A percentile compares a stretch with the other conserved stretches of the same genome.
phyloP scores from a whole-genome alignment of 2,113 vertebrate species.

The Cichladusa arquata region DNA sequence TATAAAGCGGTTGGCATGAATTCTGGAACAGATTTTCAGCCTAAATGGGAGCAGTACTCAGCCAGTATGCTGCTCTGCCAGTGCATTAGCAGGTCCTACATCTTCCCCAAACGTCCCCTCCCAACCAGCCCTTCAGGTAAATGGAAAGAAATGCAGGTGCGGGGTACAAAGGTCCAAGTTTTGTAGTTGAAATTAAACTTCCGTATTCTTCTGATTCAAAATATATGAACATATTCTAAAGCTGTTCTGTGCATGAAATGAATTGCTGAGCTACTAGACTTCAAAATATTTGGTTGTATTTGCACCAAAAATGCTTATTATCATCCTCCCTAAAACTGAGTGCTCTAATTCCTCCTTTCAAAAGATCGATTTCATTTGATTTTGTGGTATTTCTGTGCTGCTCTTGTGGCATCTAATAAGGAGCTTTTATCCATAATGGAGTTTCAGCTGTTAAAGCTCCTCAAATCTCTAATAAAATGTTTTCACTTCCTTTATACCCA shows the following conservation, averaged over 20 bases:
- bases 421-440: background rate
- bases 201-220: background rate
- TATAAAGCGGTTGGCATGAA: constrained; percentile 22
- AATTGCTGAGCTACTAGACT: background rate
- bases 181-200: background rate
- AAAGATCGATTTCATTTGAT: background rate
- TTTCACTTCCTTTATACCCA: background rate
- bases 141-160: background rate
- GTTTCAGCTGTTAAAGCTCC: background rate
- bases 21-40: constrained; percentile 42
- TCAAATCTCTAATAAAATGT: background rate
- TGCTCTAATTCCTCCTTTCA: background rate
- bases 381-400: background rate
- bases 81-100: background rate
- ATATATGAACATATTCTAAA: background rate
- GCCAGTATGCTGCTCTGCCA: background rate
- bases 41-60: background rate
- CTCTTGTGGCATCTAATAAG: background rate
- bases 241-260: background rate
- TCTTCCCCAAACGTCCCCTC: background rate
- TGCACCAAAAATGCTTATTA: constrained; percentile 6
- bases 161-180: background rate
- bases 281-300: constrained; percentile 42
- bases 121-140: background rate
- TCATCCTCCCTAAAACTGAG: background rate